Base-by-base conservation (phyloP, 2,113 vertebrate genomes). In the Oreochromis niloticus region DNA sequence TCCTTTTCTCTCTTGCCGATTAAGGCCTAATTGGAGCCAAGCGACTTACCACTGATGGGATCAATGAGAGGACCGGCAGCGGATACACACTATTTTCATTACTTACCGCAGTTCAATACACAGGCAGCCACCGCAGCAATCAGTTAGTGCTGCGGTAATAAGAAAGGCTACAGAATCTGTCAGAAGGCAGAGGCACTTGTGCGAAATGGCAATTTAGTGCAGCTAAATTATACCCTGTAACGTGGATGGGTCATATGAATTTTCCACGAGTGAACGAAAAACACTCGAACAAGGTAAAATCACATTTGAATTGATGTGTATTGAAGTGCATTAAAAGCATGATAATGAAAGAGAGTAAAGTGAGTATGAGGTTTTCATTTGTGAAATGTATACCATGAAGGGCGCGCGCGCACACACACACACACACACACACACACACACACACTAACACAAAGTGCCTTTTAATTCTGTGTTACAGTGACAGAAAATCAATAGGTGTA, bases 71-170 rank as follows among this genome's bases (percentile, higher is more conserved):
- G 85, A 85, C 83, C 84, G 84, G 59, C 88, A 85, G 87, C 83
- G 85, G 94, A 94, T 88, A 89, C 85, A 75, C 88, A 94, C 90
- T 87, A 90, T 95, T 94, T 96, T 94, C 94, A 96, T 94, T 96
- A 94, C 93, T 95, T 91, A 94, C 86, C 7, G 32, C 87, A 82
- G 87, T 80, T 96, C 92, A 82, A 95, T 94, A 94, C 85, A 81
- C 68, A 73, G 59, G 82, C 90, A 82, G 88, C 79, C 61, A 56
- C 89, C 4, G 32, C 88, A 91, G 89, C 85, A 75, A 91, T 92
- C 85, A 84, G 57, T 86, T 81, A 68, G 79, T 79, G 79, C 85
- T 80, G 85, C 66, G 36, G 27, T 82, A 83, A 92, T 89, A 88
- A 80, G 79, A 89, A 91, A 55, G 54, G 59, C 83, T 85, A 43